These are phyloP conservation scores for Todiramphus chloris DNA, from an alignment of 2,113 vertebrate genomes.

Conservation along the genomic window DNA sequence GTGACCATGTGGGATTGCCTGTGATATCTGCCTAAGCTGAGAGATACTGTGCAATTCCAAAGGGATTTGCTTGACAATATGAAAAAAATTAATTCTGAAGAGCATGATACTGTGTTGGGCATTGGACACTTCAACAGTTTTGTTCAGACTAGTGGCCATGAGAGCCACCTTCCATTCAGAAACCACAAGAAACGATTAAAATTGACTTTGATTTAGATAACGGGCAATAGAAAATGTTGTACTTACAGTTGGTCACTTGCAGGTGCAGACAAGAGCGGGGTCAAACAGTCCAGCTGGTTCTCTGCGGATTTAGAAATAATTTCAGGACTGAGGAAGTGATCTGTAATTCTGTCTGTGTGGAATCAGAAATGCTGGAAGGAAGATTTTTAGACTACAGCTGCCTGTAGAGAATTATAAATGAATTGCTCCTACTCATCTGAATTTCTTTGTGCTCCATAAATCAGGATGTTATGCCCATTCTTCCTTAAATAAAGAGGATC, in stretches of 20 bases:
- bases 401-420: background rate
- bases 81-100: slow-evolving; percentile 11
- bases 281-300: background rate
- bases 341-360: background rate
- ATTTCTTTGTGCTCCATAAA: background rate
- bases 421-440: background rate
- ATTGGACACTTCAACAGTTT: background rate
- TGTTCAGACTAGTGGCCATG: background rate
- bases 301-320: background rate
- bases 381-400: background rate
- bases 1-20: slow-evolving; percentile 38
- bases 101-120: background rate
- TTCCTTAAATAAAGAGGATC: background rate
- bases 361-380: background rate
- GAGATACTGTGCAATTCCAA: background rate
- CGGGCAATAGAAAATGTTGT: background rate
- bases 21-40: slow-evolving; percentile 1
- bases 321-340: background rate
- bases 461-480: background rate
- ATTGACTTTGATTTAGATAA: background rate
- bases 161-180: background rate
- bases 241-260: background rate
- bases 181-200: background rate
- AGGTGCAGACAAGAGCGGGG: background rate
- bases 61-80: slow-evolving; percentile 8